Evolutionary conservation across 1,140 invertebrate genomes (phyloP).

Genomic region (Carcinoscorpius rotundicauda): DNA sequence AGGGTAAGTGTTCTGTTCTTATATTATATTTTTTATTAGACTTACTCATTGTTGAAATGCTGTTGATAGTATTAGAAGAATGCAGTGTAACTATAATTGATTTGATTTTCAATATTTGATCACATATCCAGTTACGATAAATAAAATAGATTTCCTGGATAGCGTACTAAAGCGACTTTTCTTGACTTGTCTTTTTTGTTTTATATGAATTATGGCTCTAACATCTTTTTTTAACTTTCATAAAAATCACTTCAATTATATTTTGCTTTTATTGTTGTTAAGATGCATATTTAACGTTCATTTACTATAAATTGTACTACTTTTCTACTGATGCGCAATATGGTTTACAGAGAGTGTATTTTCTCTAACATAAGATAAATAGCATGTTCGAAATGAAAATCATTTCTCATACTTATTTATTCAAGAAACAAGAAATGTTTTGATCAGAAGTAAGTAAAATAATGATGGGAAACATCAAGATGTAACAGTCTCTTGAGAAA

Average conservation of each 20-base stretch:
- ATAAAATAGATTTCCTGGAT: neutral
- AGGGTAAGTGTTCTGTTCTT: slow-evolving; percentile 26
- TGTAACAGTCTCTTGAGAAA: no score
- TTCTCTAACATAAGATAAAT: no score
- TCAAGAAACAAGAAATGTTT: no score
- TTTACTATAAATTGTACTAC: slow-evolving; percentile 1
- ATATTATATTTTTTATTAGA: neutral
- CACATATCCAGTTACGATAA: neutral
- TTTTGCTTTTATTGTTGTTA: no score
- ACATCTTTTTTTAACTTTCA: neutral
- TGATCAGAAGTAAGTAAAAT: no score
- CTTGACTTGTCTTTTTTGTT: neutral
- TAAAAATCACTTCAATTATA: no score
- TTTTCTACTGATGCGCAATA: neutral
- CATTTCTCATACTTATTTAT: no score
- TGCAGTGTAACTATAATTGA: neutral
- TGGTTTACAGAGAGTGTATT: slow-evolving; percentile 1
- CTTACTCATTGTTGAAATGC: neutral
- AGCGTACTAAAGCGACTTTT: neutral
- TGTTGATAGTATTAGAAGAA: neutral
- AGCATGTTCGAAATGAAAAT: no score
- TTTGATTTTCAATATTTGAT: neutral
- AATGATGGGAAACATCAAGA: no score
- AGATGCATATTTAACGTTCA: no score
- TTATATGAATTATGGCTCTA: neutral